A percentile compares a stretch with the other conserved stretches of the same genome.
These are phyloP conservation scores for Salvelinus namaycush DNA, from an alignment of 2,113 vertebrate genomes.

Conservation along the genomic window DNA sequence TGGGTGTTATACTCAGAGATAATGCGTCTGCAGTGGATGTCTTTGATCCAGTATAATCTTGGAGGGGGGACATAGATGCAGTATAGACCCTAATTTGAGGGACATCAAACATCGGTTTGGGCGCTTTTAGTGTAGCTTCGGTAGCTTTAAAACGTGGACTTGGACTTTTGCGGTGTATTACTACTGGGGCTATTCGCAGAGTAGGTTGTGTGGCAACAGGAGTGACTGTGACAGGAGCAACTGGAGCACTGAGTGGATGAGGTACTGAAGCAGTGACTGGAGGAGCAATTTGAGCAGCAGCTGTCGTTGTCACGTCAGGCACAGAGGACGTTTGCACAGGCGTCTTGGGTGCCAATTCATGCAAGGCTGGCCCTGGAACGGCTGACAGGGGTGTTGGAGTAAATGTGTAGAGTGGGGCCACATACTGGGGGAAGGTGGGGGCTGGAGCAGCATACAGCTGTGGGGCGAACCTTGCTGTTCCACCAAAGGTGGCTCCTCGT, in stretches of 20 bases:
- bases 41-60: conserved; percentile 11
- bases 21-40: conserved; percentile 7
- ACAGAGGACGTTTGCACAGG: conserved; percentile 27
- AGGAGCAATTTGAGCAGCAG: conserved; percentile 18
- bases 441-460: conserved; percentile 47
- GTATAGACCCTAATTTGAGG: conserved; percentile 75
- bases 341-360: conserved; percentile 21
- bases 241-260: not conserved
- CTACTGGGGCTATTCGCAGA: conserved; percentile 20
- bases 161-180: conserved; percentile 52
- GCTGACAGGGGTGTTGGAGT: conserved; percentile 18
- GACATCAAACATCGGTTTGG: conserved; percentile 77
- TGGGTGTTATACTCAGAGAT: conserved; percentile 10
- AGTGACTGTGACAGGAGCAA: conserved; percentile 2
- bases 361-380: conserved; percentile 11
- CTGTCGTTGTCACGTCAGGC: conserved; percentile 24
- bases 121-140: conserved; percentile 58
- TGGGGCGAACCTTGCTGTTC: conserved; percentile 62
- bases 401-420: conserved; percentile 33
- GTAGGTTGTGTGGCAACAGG: conserved; percentile 28
- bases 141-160: conserved; percentile 59
- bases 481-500: conserved; percentile 62
- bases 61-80: conserved; percentile 36
- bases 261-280: conserved; percentile 21
- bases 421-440: conserved; percentile 50